A percentile compares a stretch with the other conserved stretches of the same genome.
These are phyloP conservation scores for Chlorodrepanis virens DNA, from an alignment of 2,113 vertebrate species.

Conservation along the genomic window DNA sequence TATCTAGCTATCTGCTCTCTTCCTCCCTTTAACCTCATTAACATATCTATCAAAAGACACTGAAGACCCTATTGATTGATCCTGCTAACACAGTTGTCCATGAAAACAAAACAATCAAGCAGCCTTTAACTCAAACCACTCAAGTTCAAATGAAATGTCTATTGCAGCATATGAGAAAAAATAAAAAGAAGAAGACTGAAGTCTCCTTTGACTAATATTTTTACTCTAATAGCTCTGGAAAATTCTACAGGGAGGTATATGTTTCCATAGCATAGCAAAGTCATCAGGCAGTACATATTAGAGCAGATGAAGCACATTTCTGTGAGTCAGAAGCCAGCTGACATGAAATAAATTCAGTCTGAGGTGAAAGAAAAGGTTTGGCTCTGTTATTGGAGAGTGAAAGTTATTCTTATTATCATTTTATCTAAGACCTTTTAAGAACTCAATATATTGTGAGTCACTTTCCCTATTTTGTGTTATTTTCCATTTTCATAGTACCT, in stretches of 20 bases:
- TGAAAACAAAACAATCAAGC: not conserved
- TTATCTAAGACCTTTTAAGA: not conserved
- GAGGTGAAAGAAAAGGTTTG: not conserved
- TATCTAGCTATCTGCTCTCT: not conserved
- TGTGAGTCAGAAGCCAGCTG: not conserved
- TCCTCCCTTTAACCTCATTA: not conserved
- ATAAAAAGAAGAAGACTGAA: not conserved
- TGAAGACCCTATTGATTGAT: not conserved
- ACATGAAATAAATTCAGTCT: not conserved
- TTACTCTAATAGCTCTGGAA: not conserved
- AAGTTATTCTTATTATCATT: not conserved
- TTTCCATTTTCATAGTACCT: constrained; percentile 27
- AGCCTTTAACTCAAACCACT: not conserved
- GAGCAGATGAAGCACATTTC: not conserved
- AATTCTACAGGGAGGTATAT: not conserved
- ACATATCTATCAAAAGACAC: not conserved
- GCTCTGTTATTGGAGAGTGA: not conserved
- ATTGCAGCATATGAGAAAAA: not conserved
- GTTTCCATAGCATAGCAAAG: not conserved
- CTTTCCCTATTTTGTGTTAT: constrained; percentile 18
- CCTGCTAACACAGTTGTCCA: not conserved
- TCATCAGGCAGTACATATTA: not conserved
- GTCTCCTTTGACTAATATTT: not conserved
- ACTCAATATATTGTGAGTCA: constrained; percentile 29
- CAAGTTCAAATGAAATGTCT: not conserved